Evolutionary conservation across 2,797 vertebrate genomes (phyloP), one percentile per base, ranked within the genome.

Genomic region (Acanthiza pusilla): DNA sequence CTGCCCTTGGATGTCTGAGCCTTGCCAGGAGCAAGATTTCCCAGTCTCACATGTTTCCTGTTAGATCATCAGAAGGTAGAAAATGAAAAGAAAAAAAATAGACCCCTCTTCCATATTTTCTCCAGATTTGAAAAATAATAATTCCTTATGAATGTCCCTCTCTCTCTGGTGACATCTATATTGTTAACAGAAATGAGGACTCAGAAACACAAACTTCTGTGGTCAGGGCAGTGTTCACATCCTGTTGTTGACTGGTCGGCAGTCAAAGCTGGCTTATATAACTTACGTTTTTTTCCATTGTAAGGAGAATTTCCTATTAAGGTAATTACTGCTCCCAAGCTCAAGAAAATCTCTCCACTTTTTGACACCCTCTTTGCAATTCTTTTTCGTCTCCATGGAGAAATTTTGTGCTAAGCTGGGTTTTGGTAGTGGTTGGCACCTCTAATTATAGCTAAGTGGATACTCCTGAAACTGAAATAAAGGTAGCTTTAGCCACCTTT

Each of bases 381-480:
- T 2, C 32, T 88, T 89, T 81, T 94, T 94, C 2, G 50, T 96
- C 95, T 94, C 94, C 96, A 94, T 94, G 84, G 96, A 91, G 82
- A 95, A 87, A 78, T 91, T 88, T 82, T 94, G 86, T 66, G 63
- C 47, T 72, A 79, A 68, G 51, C 19, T 30, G 10, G 16, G 85
- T 93, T 96, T 95, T 83, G 84, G 84, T 89, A 78, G 65, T 66
- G 81, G 81, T 60, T 91, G 65, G 60, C 58, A 80, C 57, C 42
- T 81, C 82, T 93, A 89, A 79, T 95, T 96, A 95, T 63, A 97
- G 72, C 51, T 85, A 80, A 65, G 43, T 48, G 53, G 71, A 94
- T 96, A 91, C 60, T 91, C 74, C 71, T 32, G 25, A 91, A 79
- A 92, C 66, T 91, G 88, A 94, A 95, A 91, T 94, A 92, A 79